These are phyloP conservation scores for Xenentodon cancila DNA, from an alignment of 2,797 vertebrate species.

Conservation along the genomic window DNA sequence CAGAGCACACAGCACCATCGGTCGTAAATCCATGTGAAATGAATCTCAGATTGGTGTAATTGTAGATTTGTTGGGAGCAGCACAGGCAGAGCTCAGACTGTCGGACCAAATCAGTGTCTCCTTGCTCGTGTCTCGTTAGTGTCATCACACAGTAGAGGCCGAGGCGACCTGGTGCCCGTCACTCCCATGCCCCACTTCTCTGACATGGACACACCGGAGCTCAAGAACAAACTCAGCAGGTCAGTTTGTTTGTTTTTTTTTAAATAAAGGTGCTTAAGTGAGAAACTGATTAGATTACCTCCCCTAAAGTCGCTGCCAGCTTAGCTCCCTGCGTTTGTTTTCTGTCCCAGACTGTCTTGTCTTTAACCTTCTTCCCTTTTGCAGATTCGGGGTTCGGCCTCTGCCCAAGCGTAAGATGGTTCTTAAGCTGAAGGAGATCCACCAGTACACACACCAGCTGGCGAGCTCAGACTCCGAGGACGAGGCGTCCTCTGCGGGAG, in stretches of 20 bases:
- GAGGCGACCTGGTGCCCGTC: constrained; percentile 78
- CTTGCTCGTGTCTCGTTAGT: constrained; percentile 50
- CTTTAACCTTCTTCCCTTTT: neutral
- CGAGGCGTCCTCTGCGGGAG: constrained; percentile 41
- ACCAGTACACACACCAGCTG: constrained; percentile 94
- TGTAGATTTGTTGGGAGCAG: too few relatives aligned
- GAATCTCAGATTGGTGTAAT: too few relatives aligned
- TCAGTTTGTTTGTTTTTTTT: constrained; percentile 58
- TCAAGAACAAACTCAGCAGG: constrained; percentile 93
- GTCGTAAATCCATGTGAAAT: too few relatives aligned
- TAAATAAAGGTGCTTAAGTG: too few relatives aligned
- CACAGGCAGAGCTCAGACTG: neutral
- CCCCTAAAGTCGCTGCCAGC: constrained; percentile 15
- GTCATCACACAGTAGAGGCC: constrained; percentile 55
- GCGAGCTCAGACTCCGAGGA: constrained; percentile 85
- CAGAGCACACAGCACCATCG: too few relatives aligned
- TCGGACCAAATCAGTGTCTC: neutral
- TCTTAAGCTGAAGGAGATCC: constrained; percentile 96
- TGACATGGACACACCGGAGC: constrained; percentile 93
- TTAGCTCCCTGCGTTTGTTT: constrained; percentile 21
- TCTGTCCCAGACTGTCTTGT: neutral
- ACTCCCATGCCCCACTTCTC: constrained; percentile 93
- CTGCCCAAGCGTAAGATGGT: constrained; percentile 96
- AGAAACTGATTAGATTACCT: constrained; percentile 39
- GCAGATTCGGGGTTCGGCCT: constrained; percentile 92